phyloP scores from a whole-genome alignment of 2,113 vertebrate species.

The Thomomys bottae region DNA sequence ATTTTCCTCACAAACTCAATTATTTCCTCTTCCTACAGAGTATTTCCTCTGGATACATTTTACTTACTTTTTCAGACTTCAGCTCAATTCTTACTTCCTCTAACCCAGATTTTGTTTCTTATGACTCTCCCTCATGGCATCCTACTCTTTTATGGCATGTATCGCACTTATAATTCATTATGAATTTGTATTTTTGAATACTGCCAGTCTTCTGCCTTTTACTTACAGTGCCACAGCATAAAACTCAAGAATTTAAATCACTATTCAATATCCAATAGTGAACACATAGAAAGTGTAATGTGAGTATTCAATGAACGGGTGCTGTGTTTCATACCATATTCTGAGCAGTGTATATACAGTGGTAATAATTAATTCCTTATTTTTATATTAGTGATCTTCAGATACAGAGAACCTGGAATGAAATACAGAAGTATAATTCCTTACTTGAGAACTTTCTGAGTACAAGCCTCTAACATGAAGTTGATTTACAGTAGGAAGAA shows the following conservation, averaged over 20 bases:
- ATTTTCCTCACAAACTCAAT: background rate
- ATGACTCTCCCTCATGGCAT: background rate
- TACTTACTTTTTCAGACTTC: background rate
- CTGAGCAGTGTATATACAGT: background rate
- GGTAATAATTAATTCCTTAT: background rate
- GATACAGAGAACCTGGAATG: background rate
- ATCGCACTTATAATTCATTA: background rate
- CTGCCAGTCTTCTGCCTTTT: background rate
- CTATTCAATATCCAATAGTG: background rate
- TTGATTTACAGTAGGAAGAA: constrained; percentile 56
- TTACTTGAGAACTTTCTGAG: background rate
- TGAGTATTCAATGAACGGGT: background rate
- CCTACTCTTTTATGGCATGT: background rate
- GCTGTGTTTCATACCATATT: background rate
- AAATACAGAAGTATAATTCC: background rate
- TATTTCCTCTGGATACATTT: background rate
- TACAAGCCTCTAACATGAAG: background rate
- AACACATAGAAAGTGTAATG: background rate
- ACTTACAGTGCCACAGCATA: rapidly evolving
- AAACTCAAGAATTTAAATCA: no score
- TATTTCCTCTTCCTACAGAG: background rate
- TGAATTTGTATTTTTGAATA: background rate
- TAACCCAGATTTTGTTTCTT: background rate
- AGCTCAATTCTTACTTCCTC: background rate
- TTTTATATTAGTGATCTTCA: background rate